These are phyloP conservation scores for Melinaea menophilus DNA, from an alignment of 2,888 invertebrate species.

Conservation along the genomic window DNA sequence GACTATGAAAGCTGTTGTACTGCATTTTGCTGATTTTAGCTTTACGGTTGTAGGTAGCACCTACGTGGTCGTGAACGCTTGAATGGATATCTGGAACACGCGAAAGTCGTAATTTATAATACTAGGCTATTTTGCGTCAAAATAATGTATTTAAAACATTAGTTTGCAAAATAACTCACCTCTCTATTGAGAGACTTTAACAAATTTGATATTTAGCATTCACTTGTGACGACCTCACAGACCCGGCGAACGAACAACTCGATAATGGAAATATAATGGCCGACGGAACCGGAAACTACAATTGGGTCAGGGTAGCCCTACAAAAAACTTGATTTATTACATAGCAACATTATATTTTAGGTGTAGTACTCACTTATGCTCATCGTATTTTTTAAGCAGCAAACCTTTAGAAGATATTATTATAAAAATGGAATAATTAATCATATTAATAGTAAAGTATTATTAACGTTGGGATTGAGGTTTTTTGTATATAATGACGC, in stretches of 20 bases:
- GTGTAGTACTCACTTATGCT: too few species aligned
- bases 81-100: conserved; percentile 65
- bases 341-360: conserved; percentile 3
- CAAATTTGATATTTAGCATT: conserved; percentile 59
- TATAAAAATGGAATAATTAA: too few species aligned
- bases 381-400: too few species aligned
- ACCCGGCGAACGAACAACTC: conserved; percentile 82
- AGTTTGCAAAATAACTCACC: conserved; percentile 49
- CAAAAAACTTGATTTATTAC: background rate
- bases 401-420: too few species aligned
- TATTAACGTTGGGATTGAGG: too few species aligned
- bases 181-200: conserved; percentile 74
- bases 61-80: conserved; percentile 61
- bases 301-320: conserved; percentile 19
- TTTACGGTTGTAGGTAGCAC: conserved; percentile 41
- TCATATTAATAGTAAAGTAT: too few species aligned
- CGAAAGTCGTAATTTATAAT: conserved; percentile 13
- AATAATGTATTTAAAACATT: conserved; percentile 6
- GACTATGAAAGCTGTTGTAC: conserved; percentile 75
- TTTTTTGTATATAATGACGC: too few species aligned
- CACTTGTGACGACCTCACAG: conserved; percentile 59
- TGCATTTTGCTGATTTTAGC: conserved; percentile 56
- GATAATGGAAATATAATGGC: conserved; percentile 63
- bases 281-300: conserved; percentile 46
- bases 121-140: background rate